Percentiles rank a stretch among this genome's conserved stretches.
Evolutionary conservation across 2,888 invertebrate species (phyloP).

Genomic region (Pachycephus smyrnensis): DNA sequence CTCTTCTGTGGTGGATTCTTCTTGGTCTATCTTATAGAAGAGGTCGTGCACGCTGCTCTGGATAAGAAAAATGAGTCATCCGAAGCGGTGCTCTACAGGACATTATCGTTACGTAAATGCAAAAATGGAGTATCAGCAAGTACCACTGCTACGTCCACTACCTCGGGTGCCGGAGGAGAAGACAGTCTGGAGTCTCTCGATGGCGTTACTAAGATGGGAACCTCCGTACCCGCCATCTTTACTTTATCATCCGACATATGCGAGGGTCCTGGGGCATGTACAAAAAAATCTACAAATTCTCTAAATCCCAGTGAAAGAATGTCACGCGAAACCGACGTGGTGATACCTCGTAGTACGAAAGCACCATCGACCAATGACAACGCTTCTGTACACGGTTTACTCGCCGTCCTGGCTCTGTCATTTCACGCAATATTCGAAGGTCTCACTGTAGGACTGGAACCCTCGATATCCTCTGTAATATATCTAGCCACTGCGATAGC

Average conservation of each 20-base stretch:
- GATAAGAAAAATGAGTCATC: constrained; percentile 66
- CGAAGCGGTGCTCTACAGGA: constrained; percentile 68
- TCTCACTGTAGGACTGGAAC: constrained; percentile 75
- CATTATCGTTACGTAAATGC: constrained; percentile 70
- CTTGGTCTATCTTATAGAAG: constrained; percentile 75
- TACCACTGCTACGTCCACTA: constrained; percentile 38
- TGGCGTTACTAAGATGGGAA: not conserved
- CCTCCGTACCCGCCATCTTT: constrained; percentile 48
- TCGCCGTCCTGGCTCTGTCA: constrained; percentile 75
- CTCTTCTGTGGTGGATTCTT: constrained; percentile 75
- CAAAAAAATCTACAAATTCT: not conserved
- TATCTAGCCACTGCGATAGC: constrained; percentile 75
- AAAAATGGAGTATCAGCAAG: constrained; percentile 63
- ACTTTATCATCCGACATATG: constrained; percentile 37
- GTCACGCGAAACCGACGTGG: not conserved
- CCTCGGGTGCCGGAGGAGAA: constrained; percentile 18
- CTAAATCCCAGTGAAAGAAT: not conserved
- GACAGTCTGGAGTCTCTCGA: not conserved
- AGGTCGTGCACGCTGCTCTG: constrained; percentile 71
- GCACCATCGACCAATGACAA: constrained; percentile 52
- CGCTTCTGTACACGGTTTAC: constrained; percentile 70
- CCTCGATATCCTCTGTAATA: constrained; percentile 66
- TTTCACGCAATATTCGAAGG: constrained; percentile 80
- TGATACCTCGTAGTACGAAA: not conserved
- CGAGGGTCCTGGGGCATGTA: too few relatives aligned